These are phyloP conservation scores for Sebastes cheni DNA, from an alignment of 2,797 vertebrate genomes.

Conservation along the genomic window DNA sequence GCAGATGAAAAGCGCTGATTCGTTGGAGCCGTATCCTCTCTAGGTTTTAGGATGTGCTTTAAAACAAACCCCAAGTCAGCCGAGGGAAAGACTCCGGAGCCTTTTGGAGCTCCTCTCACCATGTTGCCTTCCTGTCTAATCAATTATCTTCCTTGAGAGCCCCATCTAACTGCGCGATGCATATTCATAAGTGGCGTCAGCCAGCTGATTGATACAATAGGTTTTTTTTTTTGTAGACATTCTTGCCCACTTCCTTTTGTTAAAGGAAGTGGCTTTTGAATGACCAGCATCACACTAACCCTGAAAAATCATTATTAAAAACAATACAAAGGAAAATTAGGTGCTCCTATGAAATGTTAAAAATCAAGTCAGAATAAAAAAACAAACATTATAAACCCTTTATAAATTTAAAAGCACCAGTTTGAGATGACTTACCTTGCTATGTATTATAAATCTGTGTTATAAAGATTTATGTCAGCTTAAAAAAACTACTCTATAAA, in stretches of 20 bases:
- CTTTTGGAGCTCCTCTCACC: conserved; percentile 57
- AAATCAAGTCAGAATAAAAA: neutral
- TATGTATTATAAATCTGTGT: neutral
- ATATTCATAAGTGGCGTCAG: conserved; percentile 87
- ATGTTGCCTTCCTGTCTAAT: conserved; percentile 85
- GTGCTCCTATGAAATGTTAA: neutral
- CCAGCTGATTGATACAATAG: conserved; percentile 82
- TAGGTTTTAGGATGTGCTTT: conserved; percentile 28
- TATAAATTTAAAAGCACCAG: neutral
- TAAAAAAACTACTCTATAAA: neutral
- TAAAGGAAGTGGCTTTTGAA: conserved; percentile 43
- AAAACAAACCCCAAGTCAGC: conserved; percentile 58
- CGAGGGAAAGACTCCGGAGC: conserved; percentile 48
- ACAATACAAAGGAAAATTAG: neutral
- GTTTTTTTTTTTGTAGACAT: neutral
- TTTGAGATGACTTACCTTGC: neutral
- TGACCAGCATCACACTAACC: conserved; percentile 33
- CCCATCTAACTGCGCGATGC: conserved; percentile 82
- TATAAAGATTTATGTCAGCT: neutral
- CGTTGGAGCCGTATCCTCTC: conserved; percentile 35
- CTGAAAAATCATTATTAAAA: neutral
- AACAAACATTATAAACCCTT: neutral
- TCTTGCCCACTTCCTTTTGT: conserved; percentile 46
- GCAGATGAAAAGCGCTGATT: conserved; percentile 42
- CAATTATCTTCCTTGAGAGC: conserved; percentile 84